Evolutionary conservation across 2,113 vertebrate genomes (phyloP).

Genomic region (Tringa solitaria): DNA sequence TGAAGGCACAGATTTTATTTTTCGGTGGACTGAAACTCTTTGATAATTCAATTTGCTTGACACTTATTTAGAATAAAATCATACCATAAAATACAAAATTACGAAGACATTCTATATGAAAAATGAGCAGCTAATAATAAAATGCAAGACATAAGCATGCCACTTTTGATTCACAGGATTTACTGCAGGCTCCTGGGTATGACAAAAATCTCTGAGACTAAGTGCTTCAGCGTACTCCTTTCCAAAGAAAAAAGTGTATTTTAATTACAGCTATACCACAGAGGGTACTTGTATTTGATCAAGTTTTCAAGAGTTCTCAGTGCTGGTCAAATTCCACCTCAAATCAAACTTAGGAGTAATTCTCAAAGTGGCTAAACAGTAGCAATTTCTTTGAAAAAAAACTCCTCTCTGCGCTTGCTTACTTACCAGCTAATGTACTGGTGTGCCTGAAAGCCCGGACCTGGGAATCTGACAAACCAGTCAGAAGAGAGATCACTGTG

Average conservation of each 20-base stretch:
- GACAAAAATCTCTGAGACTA: neutral
- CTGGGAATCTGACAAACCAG: slow-evolving; percentile 97
- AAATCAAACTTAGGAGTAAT: neutral
- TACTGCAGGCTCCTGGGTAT: neutral
- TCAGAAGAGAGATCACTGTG: slow-evolving; percentile 97
- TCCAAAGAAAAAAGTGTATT: neutral
- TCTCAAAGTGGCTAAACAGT: neutral
- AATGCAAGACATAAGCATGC: neutral
- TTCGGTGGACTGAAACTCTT: neutral
- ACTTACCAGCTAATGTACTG: slow-evolving; percentile 94
- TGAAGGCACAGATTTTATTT: neutral
- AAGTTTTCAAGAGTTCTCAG: neutral
- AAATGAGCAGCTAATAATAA: neutral
- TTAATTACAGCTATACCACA: neutral
- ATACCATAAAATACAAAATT: neutral
- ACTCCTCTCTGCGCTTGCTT: neutral
- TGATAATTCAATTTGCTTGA: neutral
- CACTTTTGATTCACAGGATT: neutral
- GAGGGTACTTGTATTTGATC: neutral
- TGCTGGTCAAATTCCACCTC: neutral
- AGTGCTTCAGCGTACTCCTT: neutral
- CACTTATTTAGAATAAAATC: neutral
- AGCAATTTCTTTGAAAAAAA: neutral
- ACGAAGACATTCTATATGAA: neutral
- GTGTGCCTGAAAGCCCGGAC: slow-evolving; percentile 99